Percentiles rank a stretch among this genome's conserved stretches.
phyloP scores from a whole-genome alignment of 2,888 invertebrate species.

The Poecilus cupreus region DNA sequence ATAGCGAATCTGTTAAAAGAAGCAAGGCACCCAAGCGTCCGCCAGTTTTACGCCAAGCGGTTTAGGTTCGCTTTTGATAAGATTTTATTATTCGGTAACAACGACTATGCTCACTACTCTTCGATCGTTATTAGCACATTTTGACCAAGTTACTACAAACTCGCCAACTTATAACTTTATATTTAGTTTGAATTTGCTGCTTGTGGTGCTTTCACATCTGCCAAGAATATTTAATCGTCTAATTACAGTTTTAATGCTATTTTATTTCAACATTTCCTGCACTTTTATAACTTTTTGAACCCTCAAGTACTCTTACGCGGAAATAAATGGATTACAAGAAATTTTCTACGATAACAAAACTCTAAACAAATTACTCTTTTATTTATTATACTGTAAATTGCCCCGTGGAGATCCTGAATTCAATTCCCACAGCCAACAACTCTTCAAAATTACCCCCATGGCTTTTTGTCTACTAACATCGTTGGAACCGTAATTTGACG shows the following conservation, averaged over 20 bases:
- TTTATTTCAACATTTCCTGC: not conserved
- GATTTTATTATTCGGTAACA: slow-evolving; percentile 30
- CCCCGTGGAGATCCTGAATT: too few relatives aligned
- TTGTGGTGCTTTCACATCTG: not conserved
- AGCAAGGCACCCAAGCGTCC: not conserved
- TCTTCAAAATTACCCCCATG: too few relatives aligned
- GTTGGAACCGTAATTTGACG: too few relatives aligned
- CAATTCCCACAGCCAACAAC: too few relatives aligned
- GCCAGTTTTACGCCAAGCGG: slow-evolving; percentile 8
- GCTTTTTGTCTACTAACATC: too few relatives aligned
- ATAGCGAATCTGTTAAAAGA: slow-evolving; percentile 53
- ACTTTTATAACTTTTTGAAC: not conserved
- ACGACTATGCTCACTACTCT: slow-evolving; percentile 22
- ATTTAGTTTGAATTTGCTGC: not conserved
- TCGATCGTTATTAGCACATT: slow-evolving; percentile 38
- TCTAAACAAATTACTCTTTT: too few relatives aligned
- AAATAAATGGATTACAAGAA: too few relatives aligned
- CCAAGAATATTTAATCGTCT: not conserved
- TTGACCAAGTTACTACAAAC: not conserved
- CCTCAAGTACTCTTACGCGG: not conserved
- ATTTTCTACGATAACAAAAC: too few relatives aligned
- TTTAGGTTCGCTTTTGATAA: slow-evolving; percentile 28
- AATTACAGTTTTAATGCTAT: not conserved
- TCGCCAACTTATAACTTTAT: slow-evolving; percentile 1
- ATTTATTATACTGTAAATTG: too few relatives aligned